These are phyloP conservation scores for Peribatodes rhomboidaria DNA, from an alignment of 2,888 invertebrate genomes.

Conservation along the genomic window DNA sequence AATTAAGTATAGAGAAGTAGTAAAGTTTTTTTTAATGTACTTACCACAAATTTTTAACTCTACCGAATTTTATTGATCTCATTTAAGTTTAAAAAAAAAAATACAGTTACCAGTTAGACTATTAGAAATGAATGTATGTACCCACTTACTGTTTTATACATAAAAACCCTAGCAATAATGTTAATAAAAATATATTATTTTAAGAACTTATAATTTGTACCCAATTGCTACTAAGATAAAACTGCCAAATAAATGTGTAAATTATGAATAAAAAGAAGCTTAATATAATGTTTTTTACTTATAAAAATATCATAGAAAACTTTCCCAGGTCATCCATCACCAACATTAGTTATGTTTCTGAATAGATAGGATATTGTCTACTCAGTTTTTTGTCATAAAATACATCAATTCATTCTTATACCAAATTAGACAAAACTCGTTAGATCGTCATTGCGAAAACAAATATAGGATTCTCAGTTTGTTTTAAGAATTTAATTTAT, in stretches of 20 bases:
- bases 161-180: not conserved
- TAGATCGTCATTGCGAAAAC: too few species aligned
- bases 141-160: not conserved
- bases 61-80: not conserved
- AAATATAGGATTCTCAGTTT: too few species aligned
- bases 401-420: too few species aligned
- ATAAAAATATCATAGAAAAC: not conserved
- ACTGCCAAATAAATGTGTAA: constrained; percentile 80
- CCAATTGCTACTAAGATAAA: constrained; percentile 58
- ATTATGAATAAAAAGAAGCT: constrained; percentile 73
- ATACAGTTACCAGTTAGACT: not conserved
- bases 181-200: constrained; percentile 55
- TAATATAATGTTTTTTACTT: constrained; percentile 46
- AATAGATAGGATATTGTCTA: too few species aligned
- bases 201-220: constrained; percentile 54
- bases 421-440: too few species aligned
- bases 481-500: too few species aligned
- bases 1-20: not conserved
- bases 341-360: too few species aligned
- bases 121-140: not conserved
- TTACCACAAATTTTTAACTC: not conserved
- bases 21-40: not conserved
- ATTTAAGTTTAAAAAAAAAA: not conserved
- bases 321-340: too few species aligned
- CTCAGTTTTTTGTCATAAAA: too few species aligned